Base-by-base conservation (phyloP, 2,888 invertebrate species). In the Stenchaetothrips biformis region DNA sequence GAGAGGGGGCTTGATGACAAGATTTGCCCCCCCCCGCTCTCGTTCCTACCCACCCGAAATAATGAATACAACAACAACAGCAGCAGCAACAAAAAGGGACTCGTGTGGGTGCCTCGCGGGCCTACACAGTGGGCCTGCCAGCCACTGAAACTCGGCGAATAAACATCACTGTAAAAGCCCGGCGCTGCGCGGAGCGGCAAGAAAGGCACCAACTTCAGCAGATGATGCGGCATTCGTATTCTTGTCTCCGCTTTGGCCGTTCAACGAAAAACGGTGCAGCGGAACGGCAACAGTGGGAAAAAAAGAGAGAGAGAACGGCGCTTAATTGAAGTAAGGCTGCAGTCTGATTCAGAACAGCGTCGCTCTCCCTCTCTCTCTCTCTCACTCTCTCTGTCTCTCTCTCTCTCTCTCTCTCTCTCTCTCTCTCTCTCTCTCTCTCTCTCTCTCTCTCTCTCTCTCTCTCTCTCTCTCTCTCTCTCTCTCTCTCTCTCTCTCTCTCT, bases 191-290 rank as follows among this genome's bases (percentile, higher is more conserved):
- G 53, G 53, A 18, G 53, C 0, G 53, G 13, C 16, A 18, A 4
- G 53, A 18, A 4, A 18, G 53, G 53, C 13, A 53, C 37, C 37
- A 37, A 37, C 37, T 37, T 37, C 9, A 53, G 53, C 67, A 25
- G 67, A 74, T 74, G 67, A 25, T 21, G 67, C 67, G 8, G 21
- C 67, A 74, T 74, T 74, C 25, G 67, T 74, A 74, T 74, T 74
- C 67, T 74, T 37, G 37, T 37, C 37, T 37, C 37, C 37, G 37
- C 37, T 1, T 25, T 74, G 67, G 11, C 21, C 67, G 37, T 37
- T 37, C 37, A 21, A 16, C 53, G 59, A 13, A 59, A 59, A 59
- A 59, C 18, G 18, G 59, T 18, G 18, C 59, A 18, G 59, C 37
- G 59, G 13, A 59, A 59, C 59, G 16, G 16, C 59, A 59, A 59